Percentiles rank a stretch among this genome's conserved stretches.
Conservation (phyloP, 2,113 vertebrate genomes). For the Rhinopomastus cyanomelas region DNA sequence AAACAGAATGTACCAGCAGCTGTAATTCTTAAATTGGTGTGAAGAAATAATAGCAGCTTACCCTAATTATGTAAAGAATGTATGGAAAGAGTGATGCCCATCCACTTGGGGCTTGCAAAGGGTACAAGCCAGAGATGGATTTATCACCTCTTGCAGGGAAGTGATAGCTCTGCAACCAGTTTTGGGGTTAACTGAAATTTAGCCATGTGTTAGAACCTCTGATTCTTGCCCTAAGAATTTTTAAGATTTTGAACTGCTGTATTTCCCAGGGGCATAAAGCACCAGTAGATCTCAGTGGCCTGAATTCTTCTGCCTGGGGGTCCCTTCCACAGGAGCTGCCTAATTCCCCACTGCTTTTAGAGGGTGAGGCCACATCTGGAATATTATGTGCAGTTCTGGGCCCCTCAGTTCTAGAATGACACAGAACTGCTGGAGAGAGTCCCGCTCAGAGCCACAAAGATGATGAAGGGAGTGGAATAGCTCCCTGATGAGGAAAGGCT, state of each 20-base stretch:
- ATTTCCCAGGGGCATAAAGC: not conserved
- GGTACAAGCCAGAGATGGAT: not conserved
- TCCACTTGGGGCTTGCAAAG: not conserved
- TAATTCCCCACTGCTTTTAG: accelerated
- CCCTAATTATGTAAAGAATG: slow-evolving; percentile 34
- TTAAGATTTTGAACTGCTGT: not conserved
- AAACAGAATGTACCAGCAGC: slow-evolving; percentile 39
- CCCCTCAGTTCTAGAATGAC: too few species aligned
- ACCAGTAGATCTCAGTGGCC: not conserved
- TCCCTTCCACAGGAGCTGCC: not conserved
- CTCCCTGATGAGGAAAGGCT: too few species aligned
- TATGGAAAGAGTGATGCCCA: slow-evolving; percentile 29
- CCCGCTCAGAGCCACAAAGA: too few species aligned
- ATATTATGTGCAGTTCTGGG: too few species aligned
- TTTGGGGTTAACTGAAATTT: not conserved
- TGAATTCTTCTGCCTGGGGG: not conserved
- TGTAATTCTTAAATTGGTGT: slow-evolving; percentile 23
- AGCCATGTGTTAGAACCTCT: not conserved
- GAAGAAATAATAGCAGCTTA: slow-evolving; percentile 33
- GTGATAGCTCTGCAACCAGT: not conserved
- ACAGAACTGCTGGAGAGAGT: too few species aligned
- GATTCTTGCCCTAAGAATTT: not conserved
- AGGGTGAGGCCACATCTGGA: too few species aligned
- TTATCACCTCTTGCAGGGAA: not conserved
- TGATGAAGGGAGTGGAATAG: too few species aligned